These are phyloP conservation scores for Parazoanthus swiftii DNA, from an alignment of 92 coral and sea anemone genomes.

Conservation along the genomic window DNA sequence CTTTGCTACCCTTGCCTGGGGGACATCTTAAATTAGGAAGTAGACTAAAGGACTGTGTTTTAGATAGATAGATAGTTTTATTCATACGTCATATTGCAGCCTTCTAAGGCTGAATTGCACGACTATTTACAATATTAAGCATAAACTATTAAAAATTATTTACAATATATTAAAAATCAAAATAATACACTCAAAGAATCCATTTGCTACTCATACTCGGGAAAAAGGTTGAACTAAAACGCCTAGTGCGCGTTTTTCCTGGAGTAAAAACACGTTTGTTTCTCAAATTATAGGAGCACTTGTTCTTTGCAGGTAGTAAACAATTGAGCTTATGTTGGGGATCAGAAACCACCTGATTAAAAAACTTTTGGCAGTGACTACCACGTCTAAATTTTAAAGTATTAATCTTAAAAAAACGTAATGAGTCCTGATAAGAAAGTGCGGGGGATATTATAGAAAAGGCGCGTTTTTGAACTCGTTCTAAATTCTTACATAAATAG, in stretches of 20 bases:
- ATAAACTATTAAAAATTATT: no score
- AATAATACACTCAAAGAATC: neutral
- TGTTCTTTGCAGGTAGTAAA: constrained; percentile 38
- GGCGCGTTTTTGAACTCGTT: no score
- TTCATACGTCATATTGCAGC: no score
- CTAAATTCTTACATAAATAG: neutral
- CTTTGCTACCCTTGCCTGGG: no score
- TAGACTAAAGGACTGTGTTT: no score
- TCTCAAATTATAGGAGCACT: constrained; percentile 39
- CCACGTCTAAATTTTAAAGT: neutral
- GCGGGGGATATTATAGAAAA: no score
- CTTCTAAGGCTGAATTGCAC: no score
- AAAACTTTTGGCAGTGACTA: constrained; percentile 36
- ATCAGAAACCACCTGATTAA: constrained; percentile 35
- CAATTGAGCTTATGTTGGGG: constrained; percentile 37
- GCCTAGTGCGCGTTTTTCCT: constrained; percentile 18
- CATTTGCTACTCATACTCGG: constrained; percentile 15
- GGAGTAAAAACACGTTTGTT: constrained; percentile 40
- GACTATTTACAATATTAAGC: no score
- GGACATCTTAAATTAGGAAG: no score
- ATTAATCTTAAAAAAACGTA: neutral
- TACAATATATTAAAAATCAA: neutral
- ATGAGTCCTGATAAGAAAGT: neutral
- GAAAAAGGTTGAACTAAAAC: neutral
- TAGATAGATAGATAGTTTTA: no score